Evolutionary conservation across 1,140 invertebrate species (phyloP).

Genomic region (Piezodorus guildinii): DNA sequence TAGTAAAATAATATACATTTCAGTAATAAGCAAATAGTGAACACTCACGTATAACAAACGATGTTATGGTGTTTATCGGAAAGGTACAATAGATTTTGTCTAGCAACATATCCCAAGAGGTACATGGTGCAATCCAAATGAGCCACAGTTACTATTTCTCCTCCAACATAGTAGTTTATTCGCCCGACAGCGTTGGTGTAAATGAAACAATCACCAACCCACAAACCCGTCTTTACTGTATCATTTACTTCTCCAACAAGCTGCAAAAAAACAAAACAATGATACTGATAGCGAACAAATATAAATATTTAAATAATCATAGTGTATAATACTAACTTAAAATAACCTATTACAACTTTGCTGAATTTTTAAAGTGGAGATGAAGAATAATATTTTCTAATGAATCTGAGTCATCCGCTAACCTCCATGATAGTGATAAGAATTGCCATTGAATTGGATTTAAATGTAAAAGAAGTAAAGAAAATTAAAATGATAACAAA

Average conservation of each 20-base stretch:
- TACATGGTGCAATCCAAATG: constrained; percentile 85
- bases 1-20: no score
- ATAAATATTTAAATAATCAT: no score
- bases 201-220: constrained; percentile 99
- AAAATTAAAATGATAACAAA: no score
- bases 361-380: background rate
- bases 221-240: constrained; percentile 88
- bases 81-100: constrained; percentile 91
- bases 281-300: no score
- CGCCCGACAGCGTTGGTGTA: constrained; percentile 97
- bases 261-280: constrained; percentile 35
- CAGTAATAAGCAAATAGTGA: constrained; percentile 31
- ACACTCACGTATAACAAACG: constrained; percentile 54
- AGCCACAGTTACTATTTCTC: constrained; percentile 95
- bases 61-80: constrained; percentile 97
- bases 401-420: no score
- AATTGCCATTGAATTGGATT: no score
- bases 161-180: constrained; percentile 98
- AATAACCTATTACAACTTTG: no score
- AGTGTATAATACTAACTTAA: background rate
- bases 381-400: background rate
- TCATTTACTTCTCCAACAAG: constrained; percentile 82
- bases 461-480: no score
- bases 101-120: constrained; percentile 91
- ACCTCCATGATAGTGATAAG: no score